Percentiles rank a stretch among this genome's conserved stretches.
Evolutionary conservation across 2,888 invertebrate genomes (phyloP).

Genomic region (Dynastes hyllus): DNA sequence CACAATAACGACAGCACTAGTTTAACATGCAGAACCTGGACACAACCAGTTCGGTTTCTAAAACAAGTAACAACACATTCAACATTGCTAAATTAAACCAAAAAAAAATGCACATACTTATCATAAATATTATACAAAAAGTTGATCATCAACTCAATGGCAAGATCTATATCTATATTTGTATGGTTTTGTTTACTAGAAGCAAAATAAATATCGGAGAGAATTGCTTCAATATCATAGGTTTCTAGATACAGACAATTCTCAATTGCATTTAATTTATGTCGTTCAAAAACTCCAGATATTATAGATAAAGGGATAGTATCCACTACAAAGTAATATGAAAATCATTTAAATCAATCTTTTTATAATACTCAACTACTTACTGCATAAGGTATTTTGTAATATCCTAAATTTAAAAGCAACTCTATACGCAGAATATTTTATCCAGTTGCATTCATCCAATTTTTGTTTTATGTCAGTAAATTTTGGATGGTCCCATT

Average conservation of each 20-base stretch:
- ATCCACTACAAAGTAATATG: constrained; percentile 62
- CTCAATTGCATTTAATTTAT: constrained; percentile 81
- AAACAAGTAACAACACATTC: constrained; percentile 56
- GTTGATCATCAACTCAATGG: constrained; percentile 79
- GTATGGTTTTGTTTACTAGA: constrained; percentile 79
- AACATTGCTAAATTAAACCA: constrained; percentile 57
- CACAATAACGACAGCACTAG: constrained; percentile 80
- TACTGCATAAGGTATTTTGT: constrained; percentile 80
- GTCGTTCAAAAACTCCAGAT: constrained; percentile 81
- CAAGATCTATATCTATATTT: constrained; percentile 77
- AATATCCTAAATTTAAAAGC: constrained; percentile 81
- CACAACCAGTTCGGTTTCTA: constrained; percentile 77
- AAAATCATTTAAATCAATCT: constrained; percentile 5
- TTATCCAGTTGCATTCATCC: constrained; percentile 80
- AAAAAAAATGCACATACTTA: constrained; percentile 71
- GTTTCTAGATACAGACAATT: constrained; percentile 79
- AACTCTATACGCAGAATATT: constrained; percentile 84
- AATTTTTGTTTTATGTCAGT: constrained; percentile 74
- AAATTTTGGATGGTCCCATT: constrained; percentile 78
- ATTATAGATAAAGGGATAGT: constrained; percentile 73
- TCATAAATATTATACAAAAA: constrained; percentile 81
- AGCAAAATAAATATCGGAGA: constrained; percentile 84
- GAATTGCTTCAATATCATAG: constrained; percentile 81
- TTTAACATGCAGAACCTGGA: constrained; percentile 81
- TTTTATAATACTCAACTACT: constrained; percentile 62